Percentiles rank a stretch among this genome's conserved stretches.
Conservation (phyloP, 2,797 vertebrate species). For the Diceros bicornis region DNA sequence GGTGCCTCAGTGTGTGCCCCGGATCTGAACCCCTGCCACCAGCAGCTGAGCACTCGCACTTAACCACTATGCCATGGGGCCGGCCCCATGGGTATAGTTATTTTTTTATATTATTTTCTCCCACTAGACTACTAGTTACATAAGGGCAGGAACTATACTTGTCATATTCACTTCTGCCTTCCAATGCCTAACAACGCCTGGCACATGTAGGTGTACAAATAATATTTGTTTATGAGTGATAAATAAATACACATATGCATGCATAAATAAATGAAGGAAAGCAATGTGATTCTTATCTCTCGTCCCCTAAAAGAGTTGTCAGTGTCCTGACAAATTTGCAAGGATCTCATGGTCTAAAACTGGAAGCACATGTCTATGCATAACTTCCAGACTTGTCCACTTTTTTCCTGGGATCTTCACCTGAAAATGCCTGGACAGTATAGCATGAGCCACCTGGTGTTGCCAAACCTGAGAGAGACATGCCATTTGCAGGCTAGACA, state of each 20-base stretch:
- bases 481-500: not conserved
- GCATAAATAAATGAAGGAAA: not conserved
- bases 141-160: not conserved
- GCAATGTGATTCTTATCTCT: not conserved
- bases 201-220: not conserved
- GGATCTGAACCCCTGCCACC: too few relatives aligned
- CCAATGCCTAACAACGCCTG: not conserved
- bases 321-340: not conserved
- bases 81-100: too few relatives aligned
- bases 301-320: not conserved
- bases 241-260: not conserved
- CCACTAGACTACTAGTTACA: not conserved
- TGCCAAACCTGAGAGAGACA: not conserved
- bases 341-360: not conserved
- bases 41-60: too few relatives aligned
- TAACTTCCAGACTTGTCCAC: not conserved
- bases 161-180: not conserved
- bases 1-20: too few relatives aligned
- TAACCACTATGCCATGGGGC: too few relatives aligned
- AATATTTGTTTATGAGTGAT: not conserved
- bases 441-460: not conserved
- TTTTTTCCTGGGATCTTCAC: not conserved
- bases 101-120: not conserved
- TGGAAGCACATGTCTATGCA: not conserved
- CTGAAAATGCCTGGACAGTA: not conserved